Evolutionary conservation across 2,888 invertebrate genomes (phyloP), one percentile per base, ranked within the genome.

Genomic region (Panopea generosa): DNA sequence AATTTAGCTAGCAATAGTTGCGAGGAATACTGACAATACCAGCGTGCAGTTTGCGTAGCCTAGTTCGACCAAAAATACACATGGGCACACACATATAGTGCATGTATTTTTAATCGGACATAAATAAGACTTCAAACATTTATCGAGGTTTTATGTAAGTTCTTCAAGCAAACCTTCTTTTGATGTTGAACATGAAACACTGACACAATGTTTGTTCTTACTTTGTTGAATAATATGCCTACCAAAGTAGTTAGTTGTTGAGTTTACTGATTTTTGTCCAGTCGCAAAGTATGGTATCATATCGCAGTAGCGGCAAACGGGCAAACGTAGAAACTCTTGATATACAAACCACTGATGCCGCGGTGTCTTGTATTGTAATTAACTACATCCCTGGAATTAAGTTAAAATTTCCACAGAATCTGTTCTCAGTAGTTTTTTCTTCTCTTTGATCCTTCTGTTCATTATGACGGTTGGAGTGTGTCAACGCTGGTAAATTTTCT

Each of bases 81-180:
- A 67, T 52, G 53, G 62, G 63, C 60, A 69, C 67, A 60, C 60
- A 69, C 67, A 53, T 66, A 77, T 62, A 59, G 62, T 73, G 73
- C 76, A 80, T 80, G 76, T 80, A 80, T 80, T 77, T 80, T 80
- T 80, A 80, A 80, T 80, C 76, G 66, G 76, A 80, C 80, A 77
- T 76, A 80, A 80, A 80, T 77, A 77, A 80, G 60, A 77, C 76
- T 67, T 80, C 80, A 77, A 76, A 80, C 76, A 66, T 73, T 50
- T 73, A 70, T 77, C 60, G 61, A 65, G 68, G 69, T 80, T 80
- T 80, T 80, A 80, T 77, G 80, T 70, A 77, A 69, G 76, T 80
- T 80, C 80, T 80, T 71, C 73, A 77, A 73, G 73, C 76, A 73
- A 55, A 20, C 43, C 49, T 22, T 24, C 80, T 76, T 80, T 80